A percentile compares a stretch with the other conserved stretches of the same genome.
phyloP scores from a whole-genome alignment of 1,140 invertebrate species.

The Saccostrea cuccullata region DNA sequence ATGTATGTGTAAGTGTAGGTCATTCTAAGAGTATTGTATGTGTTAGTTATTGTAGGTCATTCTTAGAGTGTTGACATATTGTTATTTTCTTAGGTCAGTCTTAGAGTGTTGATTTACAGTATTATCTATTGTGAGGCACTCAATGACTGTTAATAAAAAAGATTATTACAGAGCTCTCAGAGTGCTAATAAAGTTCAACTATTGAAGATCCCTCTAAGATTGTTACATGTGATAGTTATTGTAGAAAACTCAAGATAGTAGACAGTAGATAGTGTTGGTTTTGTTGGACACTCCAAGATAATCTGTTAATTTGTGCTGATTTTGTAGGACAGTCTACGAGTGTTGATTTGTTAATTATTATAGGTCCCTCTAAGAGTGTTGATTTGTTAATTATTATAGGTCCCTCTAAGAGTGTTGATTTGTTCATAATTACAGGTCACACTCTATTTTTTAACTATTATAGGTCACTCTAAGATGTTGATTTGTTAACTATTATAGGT shows the following conservation, averaged over 20 bases:
- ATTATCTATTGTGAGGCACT: no score
- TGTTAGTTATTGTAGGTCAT: conserved; percentile 61
- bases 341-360: conserved; percentile 56
- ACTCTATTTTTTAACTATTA: background rate
- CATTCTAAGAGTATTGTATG: conserved; percentile 74
- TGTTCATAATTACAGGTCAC: no score
- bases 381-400: conserved; percentile 44
- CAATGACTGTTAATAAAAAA: no score
- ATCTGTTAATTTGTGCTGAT: no score
- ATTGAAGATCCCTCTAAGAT: no score
- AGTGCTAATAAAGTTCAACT: no score
- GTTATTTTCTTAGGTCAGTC: conserved; percentile 60
- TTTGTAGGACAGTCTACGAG: conserved; percentile 75
- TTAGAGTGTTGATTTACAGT: conserved; percentile 76
- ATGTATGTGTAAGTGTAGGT: conserved; percentile 64
- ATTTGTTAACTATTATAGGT: conserved; percentile 59
- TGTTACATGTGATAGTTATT: no score
- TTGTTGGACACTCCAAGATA: no score
- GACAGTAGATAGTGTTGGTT: no score
- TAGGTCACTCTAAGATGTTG: conserved; percentile 76
- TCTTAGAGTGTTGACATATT: conserved; percentile 71
- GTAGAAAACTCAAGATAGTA: no score
- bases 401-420: no score
- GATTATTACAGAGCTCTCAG: no score
- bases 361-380: conserved; percentile 73